Percentiles rank a stretch among this genome's conserved stretches.
phyloP scores from a whole-genome alignment of 2,888 invertebrate species.

The Aethes cnicana region DNA sequence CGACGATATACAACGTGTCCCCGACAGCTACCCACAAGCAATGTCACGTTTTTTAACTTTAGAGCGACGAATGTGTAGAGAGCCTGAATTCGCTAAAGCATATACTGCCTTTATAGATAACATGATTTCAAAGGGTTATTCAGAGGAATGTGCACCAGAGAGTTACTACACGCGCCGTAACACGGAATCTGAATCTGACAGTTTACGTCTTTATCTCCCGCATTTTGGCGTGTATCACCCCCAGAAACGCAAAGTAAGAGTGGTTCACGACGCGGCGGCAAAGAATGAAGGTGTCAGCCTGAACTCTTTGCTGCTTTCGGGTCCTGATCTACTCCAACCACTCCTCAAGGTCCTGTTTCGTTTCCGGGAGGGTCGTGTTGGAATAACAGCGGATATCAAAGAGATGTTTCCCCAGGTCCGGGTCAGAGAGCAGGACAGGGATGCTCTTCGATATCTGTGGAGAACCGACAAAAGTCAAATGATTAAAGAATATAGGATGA shows the following conservation, averaged over 20 bases:
- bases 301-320: constrained; percentile 39
- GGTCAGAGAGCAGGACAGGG: constrained; percentile 38
- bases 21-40: neutral
- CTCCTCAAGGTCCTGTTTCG: constrained; percentile 38
- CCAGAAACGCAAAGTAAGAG: constrained; percentile 30
- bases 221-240: constrained; percentile 14
- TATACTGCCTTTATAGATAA: neutral
- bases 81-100: neutral
- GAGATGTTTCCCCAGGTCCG: constrained; percentile 47
- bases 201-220: constrained; percentile 4
- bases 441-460: constrained; percentile 37
- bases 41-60: constrained; percentile 6
- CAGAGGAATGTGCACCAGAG: neutral
- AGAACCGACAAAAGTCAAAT: neutral
- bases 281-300: constrained; percentile 34
- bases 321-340: constrained; percentile 42
- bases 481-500: constrained; percentile 33
- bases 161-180: neutral
- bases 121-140: neutral
- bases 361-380: constrained; percentile 15
- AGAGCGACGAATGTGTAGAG: neutral
- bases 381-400: too few species aligned
- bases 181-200: neutral
- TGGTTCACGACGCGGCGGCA: constrained; percentile 45
- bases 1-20: neutral